Conservation (phyloP, 2,797 vertebrate species). For the Epinephelus malabaricus region DNA sequence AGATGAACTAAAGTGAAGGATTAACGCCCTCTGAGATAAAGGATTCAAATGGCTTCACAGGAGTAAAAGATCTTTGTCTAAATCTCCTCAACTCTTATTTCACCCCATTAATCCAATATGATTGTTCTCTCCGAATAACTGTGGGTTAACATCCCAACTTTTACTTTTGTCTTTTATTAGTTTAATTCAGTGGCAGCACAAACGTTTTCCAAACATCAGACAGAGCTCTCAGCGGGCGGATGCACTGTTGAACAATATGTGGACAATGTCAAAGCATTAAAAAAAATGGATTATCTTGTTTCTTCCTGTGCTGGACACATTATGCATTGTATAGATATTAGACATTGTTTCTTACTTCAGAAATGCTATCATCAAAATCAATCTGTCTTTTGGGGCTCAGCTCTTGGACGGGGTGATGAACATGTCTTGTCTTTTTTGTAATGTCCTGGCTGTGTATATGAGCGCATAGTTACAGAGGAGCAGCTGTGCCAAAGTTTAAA, state of each 20-base stretch:
- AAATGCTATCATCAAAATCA: constrained; percentile 8
- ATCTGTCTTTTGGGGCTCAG: background rate
- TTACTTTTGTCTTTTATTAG: constrained; percentile 2
- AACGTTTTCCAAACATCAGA: constrained; percentile 12
- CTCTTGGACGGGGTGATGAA: background rate
- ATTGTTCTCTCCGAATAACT: constrained; percentile 8
- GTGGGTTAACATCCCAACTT: constrained; percentile 3
- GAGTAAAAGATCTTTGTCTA: constrained; percentile 19
- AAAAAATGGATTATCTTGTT: constrained; percentile 30
- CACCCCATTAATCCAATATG: background rate
- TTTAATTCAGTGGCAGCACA: constrained; percentile 32
- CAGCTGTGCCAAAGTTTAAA: constrained; percentile 24
- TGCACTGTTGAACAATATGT: constrained; percentile 36
- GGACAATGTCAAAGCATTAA: constrained; percentile 45
- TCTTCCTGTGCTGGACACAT: constrained; percentile 78
- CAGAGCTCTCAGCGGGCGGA: constrained; percentile 21
- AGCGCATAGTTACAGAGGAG: background rate
- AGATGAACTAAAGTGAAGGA: constrained; percentile 24
- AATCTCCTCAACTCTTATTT: constrained; percentile 28
- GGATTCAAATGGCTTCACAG: constrained; percentile 26
- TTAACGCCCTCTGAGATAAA: constrained; percentile 28
- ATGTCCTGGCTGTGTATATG: background rate
- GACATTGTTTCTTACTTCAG: constrained; percentile 10
- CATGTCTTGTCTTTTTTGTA: background rate
- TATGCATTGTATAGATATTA: constrained; percentile 48